Base-by-base conservation (phyloP, 2,113 vertebrate genomes). In the Semnornis frantzii region DNA sequence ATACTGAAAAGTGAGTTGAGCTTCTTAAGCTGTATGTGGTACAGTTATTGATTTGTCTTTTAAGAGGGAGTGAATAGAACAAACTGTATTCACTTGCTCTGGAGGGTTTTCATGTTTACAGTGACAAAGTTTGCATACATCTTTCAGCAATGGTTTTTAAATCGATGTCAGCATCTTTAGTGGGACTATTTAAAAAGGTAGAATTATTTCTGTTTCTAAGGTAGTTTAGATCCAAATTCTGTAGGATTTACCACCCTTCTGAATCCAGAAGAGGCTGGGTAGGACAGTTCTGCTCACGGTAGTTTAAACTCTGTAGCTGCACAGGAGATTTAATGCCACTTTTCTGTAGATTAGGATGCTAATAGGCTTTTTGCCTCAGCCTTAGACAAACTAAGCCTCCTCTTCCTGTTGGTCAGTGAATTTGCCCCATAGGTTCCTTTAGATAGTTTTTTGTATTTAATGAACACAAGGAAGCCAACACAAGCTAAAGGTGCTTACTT, bases 311-410 rank as follows among this genome's bases (percentile, higher is more conserved):
- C 37, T 65, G 15, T 54, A 30, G 71, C 64, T 92, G 37, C 37
- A 24, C 11, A 20, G 37, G 21, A 77, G 54, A 12, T 60, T 89
- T 88, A 81, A 57, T 90, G 25, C 5, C 68, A 66, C 28, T 79
- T 85, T 85, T 82, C 33, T 33, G 14, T 39, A 48, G 52, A 14
- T 85, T 83, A 62, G 50, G 34, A 62, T 69, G 52, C 33, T 50
- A 76, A 77, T 54, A 76, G 52, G 52, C n/a, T 80, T 83, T 79
- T 82, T 87, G 62, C 60, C 31, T 85, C 33, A 78, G 65, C 48
- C 62, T 81, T 17, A 46, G 30, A 30, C n/a, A 58, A 78, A 77
- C 21, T 44, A 75, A 91, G 30, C 8, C 5, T 27, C 15, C 15
- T 73, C 34, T 33, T 74, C 37, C 58, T 37, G 19, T 91, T 91